A percentile compares a stretch with the other conserved stretches of the same genome.
Evolutionary conservation across 2,113 vertebrate species (phyloP).

Genomic region (Elephas maximus): DNA sequence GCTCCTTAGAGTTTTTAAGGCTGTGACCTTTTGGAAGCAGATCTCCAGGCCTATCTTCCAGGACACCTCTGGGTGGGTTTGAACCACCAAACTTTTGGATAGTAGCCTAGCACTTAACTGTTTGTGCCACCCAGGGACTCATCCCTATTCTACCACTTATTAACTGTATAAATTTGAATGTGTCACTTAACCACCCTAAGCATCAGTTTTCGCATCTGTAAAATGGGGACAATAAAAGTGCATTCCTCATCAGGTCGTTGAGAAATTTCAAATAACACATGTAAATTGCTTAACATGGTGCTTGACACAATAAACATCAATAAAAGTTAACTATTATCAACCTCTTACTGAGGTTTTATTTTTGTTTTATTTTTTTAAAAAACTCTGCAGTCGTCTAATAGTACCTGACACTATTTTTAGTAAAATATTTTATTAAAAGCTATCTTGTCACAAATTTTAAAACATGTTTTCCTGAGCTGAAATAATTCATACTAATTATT

Average conservation of each 20-base stretch:
- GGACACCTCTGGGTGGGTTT: too few species aligned
- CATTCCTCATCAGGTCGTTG: background rate
- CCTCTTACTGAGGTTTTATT: background rate
- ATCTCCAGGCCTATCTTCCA: too few species aligned
- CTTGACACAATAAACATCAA: background rate
- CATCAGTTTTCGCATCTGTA: too few species aligned
- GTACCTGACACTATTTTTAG: background rate
- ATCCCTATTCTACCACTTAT: background rate
- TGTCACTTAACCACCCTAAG: too few species aligned
- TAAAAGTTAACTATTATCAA: slow-evolving; percentile 34
- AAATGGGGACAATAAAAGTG: background rate
- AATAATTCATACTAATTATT: background rate
- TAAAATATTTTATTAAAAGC: slow-evolving; percentile 36
- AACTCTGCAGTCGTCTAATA: background rate
- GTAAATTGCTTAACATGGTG: background rate
- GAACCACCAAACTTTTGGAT: too few species aligned
- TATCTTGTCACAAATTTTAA: slow-evolving; percentile 37
- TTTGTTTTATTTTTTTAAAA: slow-evolving; percentile 6
- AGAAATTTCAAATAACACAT: slow-evolving; percentile 6
- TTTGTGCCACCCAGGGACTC: too few species aligned
- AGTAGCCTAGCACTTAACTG: too few species aligned
- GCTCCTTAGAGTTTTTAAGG: too few species aligned
- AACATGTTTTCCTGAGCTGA: slow-evolving; percentile 23
- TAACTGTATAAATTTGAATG: background rate
- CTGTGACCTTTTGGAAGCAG: too few species aligned